These are phyloP conservation scores for Aurelia aurita complex sp. Pacific DNA, from an alignment of 30 jellyfish, hydroid and myxozoan genomes.

Conservation along the genomic window DNA sequence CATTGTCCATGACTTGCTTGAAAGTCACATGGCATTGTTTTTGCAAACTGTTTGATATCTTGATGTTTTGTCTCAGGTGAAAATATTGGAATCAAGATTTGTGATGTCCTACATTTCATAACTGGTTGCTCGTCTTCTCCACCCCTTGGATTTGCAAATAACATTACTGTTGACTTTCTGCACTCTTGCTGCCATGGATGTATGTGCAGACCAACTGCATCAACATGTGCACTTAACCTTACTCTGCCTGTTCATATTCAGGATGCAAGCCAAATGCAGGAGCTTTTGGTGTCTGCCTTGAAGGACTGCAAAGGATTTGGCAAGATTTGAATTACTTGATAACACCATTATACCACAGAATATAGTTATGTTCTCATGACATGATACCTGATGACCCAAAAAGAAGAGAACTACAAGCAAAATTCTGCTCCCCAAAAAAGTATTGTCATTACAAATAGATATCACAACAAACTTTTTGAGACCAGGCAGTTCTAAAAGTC, in stretches of 20 bases:
- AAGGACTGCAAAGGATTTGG: slow-evolving; percentile 36
- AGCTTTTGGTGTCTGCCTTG: slow-evolving; percentile 9
- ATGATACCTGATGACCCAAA: too few species aligned
- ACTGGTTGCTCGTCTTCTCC: slow-evolving; percentile 4
- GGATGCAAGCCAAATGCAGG: neutral
- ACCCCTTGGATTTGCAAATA: slow-evolving; percentile 10
- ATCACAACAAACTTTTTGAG: too few species aligned
- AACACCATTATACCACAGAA: too few species aligned
- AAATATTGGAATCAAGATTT: neutral
- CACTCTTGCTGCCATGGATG: neutral
- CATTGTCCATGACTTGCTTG: too few species aligned
- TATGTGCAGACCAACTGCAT: slow-evolving; percentile 16
- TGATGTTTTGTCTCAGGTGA: neutral
- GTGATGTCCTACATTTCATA: neutral
- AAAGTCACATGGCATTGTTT: too few species aligned
- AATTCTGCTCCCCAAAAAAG: too few species aligned
- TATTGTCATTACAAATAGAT: too few species aligned
- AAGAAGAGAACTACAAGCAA: too few species aligned
- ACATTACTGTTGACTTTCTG: neutral
- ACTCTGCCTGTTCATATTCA: slow-evolving; percentile 15
- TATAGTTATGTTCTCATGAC: too few species aligned
- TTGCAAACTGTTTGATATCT: neutral
- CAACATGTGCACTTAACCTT: slow-evolving; percentile 1
- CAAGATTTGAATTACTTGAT: neutral
- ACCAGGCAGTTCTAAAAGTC: too few species aligned